phyloP scores from a whole-genome alignment of 2,888 invertebrate species.

The Cheilosia soror region DNA sequence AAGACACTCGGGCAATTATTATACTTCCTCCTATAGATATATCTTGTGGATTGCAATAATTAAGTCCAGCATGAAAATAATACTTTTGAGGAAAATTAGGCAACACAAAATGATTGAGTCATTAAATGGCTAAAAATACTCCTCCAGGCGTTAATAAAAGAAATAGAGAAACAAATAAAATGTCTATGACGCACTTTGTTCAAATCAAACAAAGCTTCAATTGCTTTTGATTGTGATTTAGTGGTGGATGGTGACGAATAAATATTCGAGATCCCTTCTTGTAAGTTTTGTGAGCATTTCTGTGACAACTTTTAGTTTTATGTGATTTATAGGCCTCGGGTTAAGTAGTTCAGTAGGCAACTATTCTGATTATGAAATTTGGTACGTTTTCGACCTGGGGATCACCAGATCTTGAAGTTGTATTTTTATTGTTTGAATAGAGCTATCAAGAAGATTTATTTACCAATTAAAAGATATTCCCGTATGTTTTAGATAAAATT shows the following conservation, averaged over 20 bases:
- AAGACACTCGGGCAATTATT: conserved; percentile 19
- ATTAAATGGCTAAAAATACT: not conserved
- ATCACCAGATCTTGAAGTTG: no score
- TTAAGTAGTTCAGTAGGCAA: not conserved
- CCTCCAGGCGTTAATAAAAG: not conserved
- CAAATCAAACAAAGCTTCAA: not conserved
- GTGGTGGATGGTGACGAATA: not conserved
- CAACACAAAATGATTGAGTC: not conserved
- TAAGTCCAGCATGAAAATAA: not conserved
- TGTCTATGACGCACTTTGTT: conserved; percentile 2
- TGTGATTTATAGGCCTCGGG: conserved; percentile 13
- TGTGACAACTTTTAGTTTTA: conserved; percentile 8
- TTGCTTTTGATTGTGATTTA: conserved; percentile 12
- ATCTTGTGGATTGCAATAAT: not conserved
- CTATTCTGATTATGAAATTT: not conserved
- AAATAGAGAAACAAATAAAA: not conserved
- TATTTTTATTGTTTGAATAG: no score
- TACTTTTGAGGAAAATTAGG: not conserved
- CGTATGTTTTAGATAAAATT: no score
- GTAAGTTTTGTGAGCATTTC: conserved; percentile 2
- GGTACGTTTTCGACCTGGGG: not conserved
- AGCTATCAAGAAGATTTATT: no score
- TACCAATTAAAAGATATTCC: no score
- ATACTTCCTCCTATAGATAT: not conserved
- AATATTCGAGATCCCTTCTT: not conserved